Base-by-base conservation (phyloP, 2,113 vertebrate genomes). In the Pyrgilauda ruficollis region DNA sequence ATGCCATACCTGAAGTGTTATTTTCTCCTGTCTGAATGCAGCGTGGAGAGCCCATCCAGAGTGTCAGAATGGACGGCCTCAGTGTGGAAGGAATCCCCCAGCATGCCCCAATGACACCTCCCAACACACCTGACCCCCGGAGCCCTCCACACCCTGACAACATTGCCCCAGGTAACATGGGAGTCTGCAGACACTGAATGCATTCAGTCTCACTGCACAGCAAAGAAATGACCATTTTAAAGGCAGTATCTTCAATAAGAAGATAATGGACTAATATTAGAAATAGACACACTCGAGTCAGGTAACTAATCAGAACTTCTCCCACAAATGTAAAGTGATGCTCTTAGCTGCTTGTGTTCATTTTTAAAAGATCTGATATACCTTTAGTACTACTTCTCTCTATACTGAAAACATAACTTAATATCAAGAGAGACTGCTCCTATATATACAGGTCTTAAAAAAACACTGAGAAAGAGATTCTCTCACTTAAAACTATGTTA, bases 141-240 rank as follows among this genome's bases (percentile, higher is more conserved):
- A 97, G 95, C 43, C 97, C 97, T 66, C 97, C 98, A 10, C 98
- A 99, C 94, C 99, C 99, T 55, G 98, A 98, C 70, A 98, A 76
- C 84, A 99, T 99, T 9, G 99, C 99, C 44, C 99, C 99, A 95
- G 99, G 99, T 99, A 98, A 97, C 33, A 3, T 0, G 27, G 6
- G 26, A 50, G 18, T 53, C 46, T 46, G 4, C 37, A 39, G 13
- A 47, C 28, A 37, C 9, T 4, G 8, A 55, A 26, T 1, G 6
- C 15, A 13, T 21, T 68, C 69, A 26, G 9, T 17, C 21, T 66
- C 37, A 18, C 26, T 68, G 46, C 56, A 41, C 9, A 76, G 53
- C 39, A 81, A 20, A 55, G 26, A 44, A 83, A 83, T 6, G 4
- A 55, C 4, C 27, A 20, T 24, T 67, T 62, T n/a, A n/a, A 30